Base-by-base conservation (phyloP, 1,140 invertebrate genomes). In the Lethrus apterus region DNA sequence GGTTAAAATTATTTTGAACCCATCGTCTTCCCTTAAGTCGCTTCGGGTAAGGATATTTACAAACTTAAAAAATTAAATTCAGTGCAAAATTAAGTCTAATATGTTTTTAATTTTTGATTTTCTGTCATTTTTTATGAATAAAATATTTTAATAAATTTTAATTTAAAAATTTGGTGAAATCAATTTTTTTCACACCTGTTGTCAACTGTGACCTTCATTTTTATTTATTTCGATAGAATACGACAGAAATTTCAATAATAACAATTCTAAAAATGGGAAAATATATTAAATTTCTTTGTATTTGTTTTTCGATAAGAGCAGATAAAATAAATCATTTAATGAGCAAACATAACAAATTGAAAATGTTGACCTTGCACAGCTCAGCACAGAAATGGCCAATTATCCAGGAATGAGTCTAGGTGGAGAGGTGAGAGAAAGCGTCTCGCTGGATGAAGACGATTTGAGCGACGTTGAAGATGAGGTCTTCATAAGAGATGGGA, bases 401-500 rank as follows among this genome's bases (percentile, higher is more conserved):
- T 65, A 66, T 55, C 57, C 59, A 14, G 60, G 61, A 21, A 63
- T 66, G 61, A 62, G 50, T 46, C 43, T 65, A 38, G 52, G 55
- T 30, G 59, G 60, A 24, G 64, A 65, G 54, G 57, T 66, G 8
- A 53, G 65, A 21, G 65, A 67, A 51, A 66, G 63, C 48, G 59
- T 67, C 11, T 65, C 63, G 11, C 46, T 67, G 31, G 65, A 67
- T 46, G 78, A 80, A 29, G 77, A 79, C 31, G 77, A 80, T 56
- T 51, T 75, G 11, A 78, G 75, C 47, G 83, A 85, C 63, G 75
- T 84, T 2, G 84, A 86, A 56, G 83, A 86, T 62, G 80, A 83
- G 60, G 83, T 86, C 10, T 86, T 86, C 56, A 83, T 85, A 49
- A 70, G 81, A 50, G 80, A 84, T 70, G 80, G 81, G 7, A 75